Evolutionary conservation across 2,113 vertebrate genomes (phyloP).

Genomic region (Cinclus mexicanus): DNA sequence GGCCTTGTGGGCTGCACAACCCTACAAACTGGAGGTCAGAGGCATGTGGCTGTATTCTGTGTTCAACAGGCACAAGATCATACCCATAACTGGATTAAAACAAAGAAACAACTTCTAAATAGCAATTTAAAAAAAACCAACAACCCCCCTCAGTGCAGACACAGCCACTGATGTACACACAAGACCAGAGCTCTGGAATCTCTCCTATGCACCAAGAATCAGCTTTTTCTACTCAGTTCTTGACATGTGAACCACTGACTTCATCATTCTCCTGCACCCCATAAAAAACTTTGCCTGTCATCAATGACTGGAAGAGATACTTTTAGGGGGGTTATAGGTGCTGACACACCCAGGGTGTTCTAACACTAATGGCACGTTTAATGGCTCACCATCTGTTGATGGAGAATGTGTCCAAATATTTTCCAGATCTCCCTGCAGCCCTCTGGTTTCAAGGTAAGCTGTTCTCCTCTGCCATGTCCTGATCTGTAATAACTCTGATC

Average conservation of each 20-base stretch:
- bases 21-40: fast-evolving
- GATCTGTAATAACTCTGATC: neutral
- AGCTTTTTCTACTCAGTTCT: neutral
- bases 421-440: neutral
- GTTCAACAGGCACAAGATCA: neutral
- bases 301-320: neutral
- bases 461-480: neutral
- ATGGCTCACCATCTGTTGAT: neutral
- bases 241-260: neutral
- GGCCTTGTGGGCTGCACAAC: neutral
- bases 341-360: neutral
- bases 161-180: neutral
- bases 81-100: neutral
- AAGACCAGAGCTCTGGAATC: neutral
- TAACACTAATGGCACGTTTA: neutral
- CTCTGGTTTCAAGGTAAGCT: neutral
- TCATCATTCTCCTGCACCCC: neutral
- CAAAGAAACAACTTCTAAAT: neutral
- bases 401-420: neutral
- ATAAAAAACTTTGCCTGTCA: neutral
- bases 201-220: neutral
- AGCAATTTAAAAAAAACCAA: neutral
- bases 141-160: fast-evolving
- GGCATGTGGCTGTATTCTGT: neutral
- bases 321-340: neutral